Evolutionary conservation across 2,888 invertebrate genomes (phyloP).

Genomic region (Andrena bicolor): DNA sequence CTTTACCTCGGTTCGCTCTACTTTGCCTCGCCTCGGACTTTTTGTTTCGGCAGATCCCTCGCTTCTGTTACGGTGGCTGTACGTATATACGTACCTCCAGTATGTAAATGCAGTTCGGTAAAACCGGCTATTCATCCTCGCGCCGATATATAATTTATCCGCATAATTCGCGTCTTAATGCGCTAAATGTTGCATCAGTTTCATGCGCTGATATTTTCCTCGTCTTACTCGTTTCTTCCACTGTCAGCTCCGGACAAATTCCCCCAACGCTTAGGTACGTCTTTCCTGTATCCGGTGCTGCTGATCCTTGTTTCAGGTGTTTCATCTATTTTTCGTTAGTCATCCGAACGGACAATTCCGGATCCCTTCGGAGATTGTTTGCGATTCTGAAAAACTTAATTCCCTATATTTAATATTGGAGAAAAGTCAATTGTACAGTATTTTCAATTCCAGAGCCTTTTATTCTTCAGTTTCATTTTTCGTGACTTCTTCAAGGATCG

Average conservation of each 20-base stretch:
- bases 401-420: no score
- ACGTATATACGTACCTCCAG: slow-evolving; percentile 37
- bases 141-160: slow-evolving; percentile 52
- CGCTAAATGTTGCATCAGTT: slow-evolving; percentile 9
- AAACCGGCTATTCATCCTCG: slow-evolving; percentile 57
- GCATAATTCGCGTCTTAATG: slow-evolving; percentile 34
- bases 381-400: no score
- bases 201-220: not conserved
- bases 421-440: no score
- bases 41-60: slow-evolving; percentile 57
- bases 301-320: no score
- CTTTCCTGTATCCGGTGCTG: not conserved
- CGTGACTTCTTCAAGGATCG: no score
- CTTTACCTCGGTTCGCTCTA: slow-evolving; percentile 68
- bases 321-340: no score
- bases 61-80: slow-evolving; percentile 62
- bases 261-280: not conserved
- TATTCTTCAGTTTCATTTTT: no score
- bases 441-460: no score
- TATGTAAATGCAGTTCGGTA: slow-evolving; percentile 53
- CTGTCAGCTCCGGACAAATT: not conserved
- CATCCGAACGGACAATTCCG: no score
- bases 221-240: not conserved
- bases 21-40: slow-evolving; percentile 65
- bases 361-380: no score